phyloP scores from a whole-genome alignment of 2,797 vertebrate species.

The Sebastes variabilis region DNA sequence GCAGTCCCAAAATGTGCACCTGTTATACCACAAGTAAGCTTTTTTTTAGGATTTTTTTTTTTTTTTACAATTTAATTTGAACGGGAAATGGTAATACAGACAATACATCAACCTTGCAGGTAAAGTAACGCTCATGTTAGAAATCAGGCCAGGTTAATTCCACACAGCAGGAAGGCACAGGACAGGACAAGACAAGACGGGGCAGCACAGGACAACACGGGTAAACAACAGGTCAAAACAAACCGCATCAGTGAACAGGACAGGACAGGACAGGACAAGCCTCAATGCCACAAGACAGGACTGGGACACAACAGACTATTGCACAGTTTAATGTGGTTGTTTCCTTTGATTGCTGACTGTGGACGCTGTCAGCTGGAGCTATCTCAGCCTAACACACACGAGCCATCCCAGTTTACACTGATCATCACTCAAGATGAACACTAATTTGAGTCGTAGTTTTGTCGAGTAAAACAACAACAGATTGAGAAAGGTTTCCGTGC shows the following conservation, averaged over 20 bases:
- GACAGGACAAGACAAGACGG: neutral
- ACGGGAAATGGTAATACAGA: neutral
- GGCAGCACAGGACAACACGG: neutral
- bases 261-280: neutral
- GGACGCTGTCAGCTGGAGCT: constrained; percentile 7
- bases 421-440: neutral
- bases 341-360: constrained; percentile 12
- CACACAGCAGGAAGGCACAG: neutral
- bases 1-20: neutral
- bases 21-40: neutral
- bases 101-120: neutral
- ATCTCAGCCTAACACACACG: neutral
- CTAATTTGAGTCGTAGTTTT: constrained; percentile 5
- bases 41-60: no score
- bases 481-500: neutral
- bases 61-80: neutral
- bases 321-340: neutral
- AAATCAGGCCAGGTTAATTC: constrained; percentile 2
- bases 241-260: neutral
- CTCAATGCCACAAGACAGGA: constrained; percentile 27
- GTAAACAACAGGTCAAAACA: constrained; percentile 28
- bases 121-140: neutral
- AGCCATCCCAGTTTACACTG: neutral
- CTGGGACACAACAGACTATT: constrained; percentile 6
- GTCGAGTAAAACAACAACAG: constrained; percentile 12